These are phyloP conservation scores for Abrostola tripartita DNA, from an alignment of 2,888 invertebrate species.

Conservation along the genomic window DNA sequence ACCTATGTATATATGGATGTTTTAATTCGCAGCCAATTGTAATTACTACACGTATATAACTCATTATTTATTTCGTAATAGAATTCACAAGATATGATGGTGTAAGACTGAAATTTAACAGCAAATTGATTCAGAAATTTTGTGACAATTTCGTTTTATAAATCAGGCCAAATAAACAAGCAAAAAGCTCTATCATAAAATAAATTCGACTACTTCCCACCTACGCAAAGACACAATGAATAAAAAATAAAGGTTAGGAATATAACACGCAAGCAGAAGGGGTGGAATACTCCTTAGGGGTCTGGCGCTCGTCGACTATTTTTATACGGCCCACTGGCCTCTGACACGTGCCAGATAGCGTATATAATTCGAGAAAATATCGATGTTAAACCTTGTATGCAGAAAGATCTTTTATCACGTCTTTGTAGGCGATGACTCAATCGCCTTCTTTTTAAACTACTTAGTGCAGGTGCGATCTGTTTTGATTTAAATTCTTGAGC, in stretches of 20 bases:
- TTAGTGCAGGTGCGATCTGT: no score
- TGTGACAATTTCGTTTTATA: not conserved
- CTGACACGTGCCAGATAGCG: slow-evolving; percentile 7
- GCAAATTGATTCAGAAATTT: no score
- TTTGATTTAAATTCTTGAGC: no score
- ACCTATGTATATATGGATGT: no score
- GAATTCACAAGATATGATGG: no score
- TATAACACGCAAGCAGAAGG: slow-evolving; percentile 32
- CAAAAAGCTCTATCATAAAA: slow-evolving; percentile 12
- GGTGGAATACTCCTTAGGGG: slow-evolving; percentile 36
- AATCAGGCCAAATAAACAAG: not conserved
- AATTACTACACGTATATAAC: no score
- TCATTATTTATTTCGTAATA: no score
- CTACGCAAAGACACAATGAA: slow-evolving; percentile 38
- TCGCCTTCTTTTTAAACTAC: no score
- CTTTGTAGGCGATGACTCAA: no score
- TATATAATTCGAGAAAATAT: slow-evolving; percentile 9
- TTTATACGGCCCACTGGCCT: slow-evolving; percentile 26
- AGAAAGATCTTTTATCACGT: no score
- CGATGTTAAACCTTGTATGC: slow-evolving; percentile 9
- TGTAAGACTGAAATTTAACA: no score
- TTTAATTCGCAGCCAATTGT: no score
- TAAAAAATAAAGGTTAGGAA: slow-evolving; percentile 49
- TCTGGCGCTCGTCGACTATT: slow-evolving; percentile 23
- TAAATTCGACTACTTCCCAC: slow-evolving; percentile 12